Base-by-base conservation (phyloP, 2,888 invertebrate genomes). In the Podabrus alpinus region DNA sequence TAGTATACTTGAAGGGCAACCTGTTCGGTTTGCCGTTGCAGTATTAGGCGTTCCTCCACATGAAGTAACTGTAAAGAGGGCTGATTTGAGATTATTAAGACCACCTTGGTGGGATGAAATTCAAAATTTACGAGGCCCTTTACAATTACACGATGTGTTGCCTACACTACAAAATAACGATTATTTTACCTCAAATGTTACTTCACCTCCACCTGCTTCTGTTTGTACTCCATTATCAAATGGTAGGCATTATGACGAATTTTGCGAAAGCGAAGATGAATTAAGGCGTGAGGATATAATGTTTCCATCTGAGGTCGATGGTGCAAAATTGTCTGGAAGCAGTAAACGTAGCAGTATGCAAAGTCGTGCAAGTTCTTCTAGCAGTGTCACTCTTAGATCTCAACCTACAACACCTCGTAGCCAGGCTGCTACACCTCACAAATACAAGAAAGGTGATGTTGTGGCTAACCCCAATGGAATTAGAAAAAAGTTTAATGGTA, bases 401-500 rank as follows among this genome's bases (percentile, higher is more conserved):
- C 96, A 96, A 89, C 95, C 96, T 85, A 95, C 96, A 85, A 97
- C 97, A 85, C 97, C 95, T 86, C 92, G 95, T 69, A 87, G 87
- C 80, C 96, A 96, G 90, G 95, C 96, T 86, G 95, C 96, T 81
- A 96, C 97, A 80, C 97, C 97, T 86, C 96, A 96, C 89, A 97
- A 96, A 88, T 97, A 96, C 89, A 96, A 97, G 89, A 99, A 99
- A 89, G 99, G 99, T 80, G 98, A 99, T 87, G 96, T 98, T 73
- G 96, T 97, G 45, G 93, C 94, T 4, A 96, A 96, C 68, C 95
- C 97, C 3, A 96, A 95, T 82, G 99, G 99, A 79, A 97, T 99
- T 83, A 91, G 98, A 13, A 99, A 99, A 89, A 99, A 99, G 89
- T 99, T 97, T 88, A 99, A 99, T 89, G 99, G 99, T 59, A 99